A percentile compares a stretch with the other conserved stretches of the same genome.
Evolutionary conservation across 2,113 vertebrate species (phyloP).

Genomic region (Lophius piscatorius): DNA sequence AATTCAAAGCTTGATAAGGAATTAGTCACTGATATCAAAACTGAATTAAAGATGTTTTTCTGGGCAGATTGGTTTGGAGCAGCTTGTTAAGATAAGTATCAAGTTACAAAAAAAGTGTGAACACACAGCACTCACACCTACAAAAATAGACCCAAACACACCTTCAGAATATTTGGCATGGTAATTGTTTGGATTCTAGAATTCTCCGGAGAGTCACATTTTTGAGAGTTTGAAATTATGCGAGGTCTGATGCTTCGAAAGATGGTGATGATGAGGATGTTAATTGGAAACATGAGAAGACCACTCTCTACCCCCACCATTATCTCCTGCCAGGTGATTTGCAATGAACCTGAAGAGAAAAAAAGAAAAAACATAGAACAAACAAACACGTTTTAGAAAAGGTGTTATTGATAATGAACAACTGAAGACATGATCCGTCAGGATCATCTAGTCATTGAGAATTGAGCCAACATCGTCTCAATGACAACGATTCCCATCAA

Average conservation of each 20-base stretch:
- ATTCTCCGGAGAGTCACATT: slow-evolving; percentile 1
- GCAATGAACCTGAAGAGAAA: slow-evolving; percentile 58
- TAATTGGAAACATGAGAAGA: slow-evolving; percentile 86
- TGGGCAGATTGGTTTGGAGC: too few species aligned
- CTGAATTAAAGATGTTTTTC: neutral
- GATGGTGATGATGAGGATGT: slow-evolving; percentile 85
- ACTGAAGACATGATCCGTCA: too few species aligned
- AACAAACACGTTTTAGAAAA: neutral
- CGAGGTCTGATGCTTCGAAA: slow-evolving; percentile 82
- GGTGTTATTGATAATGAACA: too few species aligned
- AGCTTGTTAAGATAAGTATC: neutral
- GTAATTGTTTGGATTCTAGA: slow-evolving; percentile 27
- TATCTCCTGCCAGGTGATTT: slow-evolving; percentile 77
- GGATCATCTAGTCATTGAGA: too few species aligned
- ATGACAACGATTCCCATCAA: too few species aligned
- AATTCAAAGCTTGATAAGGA: too few species aligned
- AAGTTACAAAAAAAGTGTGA: neutral
- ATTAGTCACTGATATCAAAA: neutral
- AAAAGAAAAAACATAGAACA: neutral
- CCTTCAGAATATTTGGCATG: slow-evolving; percentile 72
- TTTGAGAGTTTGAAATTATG: slow-evolving; percentile 39
- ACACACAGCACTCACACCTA: neutral
- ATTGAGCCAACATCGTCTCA: too few species aligned
- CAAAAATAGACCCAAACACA: slow-evolving; percentile 14
- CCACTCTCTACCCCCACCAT: slow-evolving; percentile 83